Base-by-base conservation (phyloP, 2,888 invertebrate species). In the Microctonus aethiopoides region DNA sequence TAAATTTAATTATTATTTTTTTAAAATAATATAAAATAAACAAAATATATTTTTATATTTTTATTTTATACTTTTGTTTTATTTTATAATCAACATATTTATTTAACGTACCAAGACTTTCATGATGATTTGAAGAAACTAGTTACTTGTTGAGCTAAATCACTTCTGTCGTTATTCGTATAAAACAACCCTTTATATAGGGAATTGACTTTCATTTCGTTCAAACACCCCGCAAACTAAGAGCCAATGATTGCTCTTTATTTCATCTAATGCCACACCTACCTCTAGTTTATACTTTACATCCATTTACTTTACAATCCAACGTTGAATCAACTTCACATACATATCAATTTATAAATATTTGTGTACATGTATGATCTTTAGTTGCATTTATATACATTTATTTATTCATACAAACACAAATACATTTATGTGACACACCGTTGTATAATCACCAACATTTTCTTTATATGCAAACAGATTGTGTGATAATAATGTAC, bases 131-230 rank as follows among this genome's bases (percentile, higher is more conserved):
- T 74, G 75, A 26, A 72, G 73, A 20, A 62, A 68, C 68, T 71
- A 41, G 65, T 68, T 16, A 52, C 70, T 65, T 51, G 61, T 75
- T 75, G 73, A 70, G 77, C 73, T 72, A 80, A 82, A 81, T 78
- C 76, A 74, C 75, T 79, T 84, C 82, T 85, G 84, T 72, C 76
- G 74, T 68, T 75, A 78, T 70, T 68, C 68, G 71, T 72, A 64
- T 68, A 80, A 85, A 86, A 81, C 82, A 79, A 85, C 86, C 86
- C 86, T 86, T 86, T 86, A 86, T 86, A 86, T 86, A 86, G 85
- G 81, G 79, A 85, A 83, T 84, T 83, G 78, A 86, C 86, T 86
- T 86, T 86, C 86, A 86, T 86, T 86, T 85, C 76, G 74, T 75
- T 67, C 78, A 75, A 75, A 75, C 82, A 82, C 83, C 84, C 83